Conservation (phyloP, 2,113 vertebrate genomes). For the Tachysurus vachellii region DNA sequence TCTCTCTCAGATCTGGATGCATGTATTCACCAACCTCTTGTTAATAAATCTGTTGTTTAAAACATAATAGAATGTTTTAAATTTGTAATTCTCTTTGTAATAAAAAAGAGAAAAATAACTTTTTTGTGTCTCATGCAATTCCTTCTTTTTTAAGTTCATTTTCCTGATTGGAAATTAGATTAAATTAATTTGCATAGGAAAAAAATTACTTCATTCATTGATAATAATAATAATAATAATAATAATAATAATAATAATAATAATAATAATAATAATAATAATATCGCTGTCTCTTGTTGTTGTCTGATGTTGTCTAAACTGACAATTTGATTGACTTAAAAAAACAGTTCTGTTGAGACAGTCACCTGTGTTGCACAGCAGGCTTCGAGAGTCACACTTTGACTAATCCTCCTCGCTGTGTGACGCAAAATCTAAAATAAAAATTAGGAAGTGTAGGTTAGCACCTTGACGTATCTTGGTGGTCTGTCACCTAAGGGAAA, state of each 20-base stretch:
- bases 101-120: neutral
- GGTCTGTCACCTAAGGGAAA: constrained; percentile 24
- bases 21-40: neutral
- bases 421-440: constrained; percentile 36
- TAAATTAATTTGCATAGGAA: neutral
- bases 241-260: too few relatives aligned
- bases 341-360: neutral
- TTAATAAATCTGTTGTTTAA: neutral
- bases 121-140: neutral
- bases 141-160: neutral
- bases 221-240: too few relatives aligned
- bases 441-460: constrained; percentile 52
- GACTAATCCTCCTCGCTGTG: neutral
- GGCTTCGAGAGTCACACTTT: neutral
- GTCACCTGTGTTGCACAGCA: constrained; percentile 2
- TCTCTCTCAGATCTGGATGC: neutral
- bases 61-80: neutral
- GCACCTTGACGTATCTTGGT: constrained; percentile 7
- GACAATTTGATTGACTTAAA: neutral
- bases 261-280: too few relatives aligned
- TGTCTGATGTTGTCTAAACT: too few relatives aligned
- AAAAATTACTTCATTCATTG: neutral
- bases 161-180: neutral
- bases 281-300: neutral
- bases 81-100: neutral